A percentile compares a stretch with the other conserved stretches of the same genome.
Evolutionary conservation across 2,888 invertebrate genomes (phyloP).

Genomic region (Peribatodes rhomboidaria): DNA sequence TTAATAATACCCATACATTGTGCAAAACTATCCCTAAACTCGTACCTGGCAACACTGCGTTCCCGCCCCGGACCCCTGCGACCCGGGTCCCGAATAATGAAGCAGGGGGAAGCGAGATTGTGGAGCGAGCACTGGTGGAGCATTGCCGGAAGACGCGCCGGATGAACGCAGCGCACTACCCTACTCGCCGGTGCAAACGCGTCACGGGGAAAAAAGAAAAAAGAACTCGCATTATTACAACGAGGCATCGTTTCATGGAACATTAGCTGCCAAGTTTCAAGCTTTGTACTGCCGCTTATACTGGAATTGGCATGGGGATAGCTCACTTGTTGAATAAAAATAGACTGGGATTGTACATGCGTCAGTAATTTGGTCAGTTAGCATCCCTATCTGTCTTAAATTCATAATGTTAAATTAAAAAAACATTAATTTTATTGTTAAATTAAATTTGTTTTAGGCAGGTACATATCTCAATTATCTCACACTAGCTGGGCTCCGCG

Average conservation of each 20-base stretch:
- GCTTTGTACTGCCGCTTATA: conserved; percentile 37
- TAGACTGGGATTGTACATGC: not conserved
- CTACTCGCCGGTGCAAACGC: conserved; percentile 30
- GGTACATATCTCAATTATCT: no score
- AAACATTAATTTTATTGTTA: no score
- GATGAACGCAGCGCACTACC: conserved; percentile 54
- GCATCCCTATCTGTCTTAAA: not conserved
- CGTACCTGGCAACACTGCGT: conserved; percentile 61
- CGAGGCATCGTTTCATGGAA: conserved; percentile 40
- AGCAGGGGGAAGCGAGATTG: conserved; percentile 68
- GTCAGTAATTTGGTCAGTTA: conserved; percentile 1
- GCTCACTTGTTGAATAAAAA: conserved; percentile 32
- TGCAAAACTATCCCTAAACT: conserved; percentile 33
- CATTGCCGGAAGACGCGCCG: conserved; percentile 67
- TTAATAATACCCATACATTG: conserved; percentile 44
- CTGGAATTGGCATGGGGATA: conserved; percentile 32
- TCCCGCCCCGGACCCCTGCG: conserved; percentile 75
- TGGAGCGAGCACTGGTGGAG: conserved; percentile 57
- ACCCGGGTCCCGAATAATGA: conserved; percentile 76
- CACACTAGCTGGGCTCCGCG: no score
- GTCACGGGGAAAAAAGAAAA: conserved; percentile 29
- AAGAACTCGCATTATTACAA: conserved; percentile 34
- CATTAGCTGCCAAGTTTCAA: conserved; percentile 37
- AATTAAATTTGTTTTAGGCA: no score
- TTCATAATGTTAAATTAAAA: not conserved